Percentiles rank a stretch among this genome's conserved stretches.
These are phyloP conservation scores for Turritopsis dohrnii DNA, from an alignment of 30 jellyfish, hydroid and myxozoan genomes.

Conservation along the genomic window DNA sequence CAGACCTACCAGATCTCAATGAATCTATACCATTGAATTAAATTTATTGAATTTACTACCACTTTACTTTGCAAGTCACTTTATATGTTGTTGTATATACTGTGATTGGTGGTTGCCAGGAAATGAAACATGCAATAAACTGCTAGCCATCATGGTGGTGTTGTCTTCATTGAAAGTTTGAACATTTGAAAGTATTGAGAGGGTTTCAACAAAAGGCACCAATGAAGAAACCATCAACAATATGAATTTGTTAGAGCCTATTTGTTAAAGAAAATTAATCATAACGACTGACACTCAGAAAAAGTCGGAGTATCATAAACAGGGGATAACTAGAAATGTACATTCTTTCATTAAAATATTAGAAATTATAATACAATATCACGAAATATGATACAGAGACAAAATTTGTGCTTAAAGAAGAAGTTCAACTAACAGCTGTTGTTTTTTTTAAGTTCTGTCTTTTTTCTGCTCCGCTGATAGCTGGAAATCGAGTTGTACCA, in stretches of 20 bases:
- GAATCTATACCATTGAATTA: slow-evolving; percentile 11
- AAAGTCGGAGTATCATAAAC: no score
- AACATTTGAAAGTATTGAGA: no score
- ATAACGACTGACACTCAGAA: no score
- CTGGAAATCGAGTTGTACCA: not conserved
- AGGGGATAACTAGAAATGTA: not conserved
- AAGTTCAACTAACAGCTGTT: not conserved
- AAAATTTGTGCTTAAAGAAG: not conserved
- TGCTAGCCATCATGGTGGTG: not conserved
- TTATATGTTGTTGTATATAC: not conserved
- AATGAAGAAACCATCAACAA: not conserved
- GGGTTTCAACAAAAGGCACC: no score
- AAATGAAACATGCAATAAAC: not conserved
- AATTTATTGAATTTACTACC: not conserved
- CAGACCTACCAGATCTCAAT: slow-evolving; percentile 20
- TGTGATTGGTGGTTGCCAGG: not conserved
- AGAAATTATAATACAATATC: not conserved
- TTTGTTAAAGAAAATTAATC: not conserved
- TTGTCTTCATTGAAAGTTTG: no score
- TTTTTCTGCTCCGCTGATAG: not conserved
- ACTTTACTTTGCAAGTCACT: not conserved
- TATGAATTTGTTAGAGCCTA: not conserved
- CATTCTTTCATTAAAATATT: not conserved
- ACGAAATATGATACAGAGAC: not conserved
- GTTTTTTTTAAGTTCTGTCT: not conserved